These are phyloP conservation scores for Cerastis leucographa DNA, from an alignment of 2,888 invertebrate genomes.

Conservation along the genomic window DNA sequence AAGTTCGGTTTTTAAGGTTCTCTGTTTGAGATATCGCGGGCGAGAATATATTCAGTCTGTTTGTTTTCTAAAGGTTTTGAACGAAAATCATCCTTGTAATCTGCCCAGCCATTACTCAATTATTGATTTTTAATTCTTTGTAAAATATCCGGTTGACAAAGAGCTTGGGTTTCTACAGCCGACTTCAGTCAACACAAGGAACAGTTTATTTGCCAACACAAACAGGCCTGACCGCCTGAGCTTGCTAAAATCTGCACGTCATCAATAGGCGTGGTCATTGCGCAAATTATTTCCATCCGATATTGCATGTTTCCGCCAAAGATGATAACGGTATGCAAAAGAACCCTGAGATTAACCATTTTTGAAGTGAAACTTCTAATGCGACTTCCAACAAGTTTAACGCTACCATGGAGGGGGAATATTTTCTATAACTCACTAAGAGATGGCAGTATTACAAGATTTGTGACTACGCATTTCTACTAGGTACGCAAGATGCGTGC, in stretches of 20 bases:
- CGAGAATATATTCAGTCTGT: not conserved
- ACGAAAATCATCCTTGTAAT: not conserved
- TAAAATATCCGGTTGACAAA: not conserved
- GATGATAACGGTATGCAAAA: not conserved
- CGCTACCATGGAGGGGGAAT: too few relatives aligned
- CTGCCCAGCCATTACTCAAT: not conserved
- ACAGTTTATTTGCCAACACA: conserved; percentile 25
- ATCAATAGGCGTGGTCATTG: conserved; percentile 29
- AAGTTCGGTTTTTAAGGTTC: too few relatives aligned
- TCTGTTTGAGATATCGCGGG: not conserved
- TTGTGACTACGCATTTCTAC: too few relatives aligned
- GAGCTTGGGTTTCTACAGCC: conserved; percentile 1
- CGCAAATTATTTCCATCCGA: conserved; percentile 46
- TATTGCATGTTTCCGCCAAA: conserved; percentile 21
- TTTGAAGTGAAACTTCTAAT: too few relatives aligned
- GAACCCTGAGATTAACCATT: not conserved
- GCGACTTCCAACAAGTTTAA: too few relatives aligned
- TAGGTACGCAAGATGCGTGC: too few relatives aligned
- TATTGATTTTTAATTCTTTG: not conserved
- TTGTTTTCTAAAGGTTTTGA: not conserved
- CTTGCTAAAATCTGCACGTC: conserved; percentile 33
- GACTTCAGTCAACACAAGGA: conserved; percentile 19
- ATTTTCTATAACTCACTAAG: too few relatives aligned
- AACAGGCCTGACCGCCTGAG: conserved; percentile 5
- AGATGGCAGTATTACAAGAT: too few relatives aligned